Evolutionary conservation across 1,140 invertebrate genomes (phyloP).

Genomic region (Brachionus manjavacas): DNA sequence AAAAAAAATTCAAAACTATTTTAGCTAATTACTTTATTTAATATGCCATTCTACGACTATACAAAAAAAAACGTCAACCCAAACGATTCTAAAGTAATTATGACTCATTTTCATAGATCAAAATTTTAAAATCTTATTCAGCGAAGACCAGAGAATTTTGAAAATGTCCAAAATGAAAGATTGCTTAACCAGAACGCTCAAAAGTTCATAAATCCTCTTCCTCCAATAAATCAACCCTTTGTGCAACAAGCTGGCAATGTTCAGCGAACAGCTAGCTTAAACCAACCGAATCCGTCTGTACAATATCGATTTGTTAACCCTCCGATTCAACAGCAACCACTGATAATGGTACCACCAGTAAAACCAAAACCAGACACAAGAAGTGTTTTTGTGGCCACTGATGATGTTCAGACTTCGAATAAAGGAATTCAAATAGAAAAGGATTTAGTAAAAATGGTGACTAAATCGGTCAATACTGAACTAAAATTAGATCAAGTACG

Average conservation of each 20-base stretch:
- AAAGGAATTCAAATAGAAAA: slow-evolving; percentile 14
- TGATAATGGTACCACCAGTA: not conserved
- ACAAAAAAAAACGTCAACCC: not conserved
- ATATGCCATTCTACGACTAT: slow-evolving; percentile 22
- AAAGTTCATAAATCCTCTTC: not conserved
- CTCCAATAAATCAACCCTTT: not conserved
- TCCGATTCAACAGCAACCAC: not conserved
- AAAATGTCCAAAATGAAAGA: not conserved
- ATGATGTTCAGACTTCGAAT: not conserved
- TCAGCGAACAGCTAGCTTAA: not conserved
- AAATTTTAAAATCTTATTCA: not conserved
- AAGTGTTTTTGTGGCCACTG: not conserved
- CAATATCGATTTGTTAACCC: not conserved
- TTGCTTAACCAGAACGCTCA: not conserved
- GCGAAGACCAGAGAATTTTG: not conserved
- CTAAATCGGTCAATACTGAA: not conserved
- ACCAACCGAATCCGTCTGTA: not conserved
- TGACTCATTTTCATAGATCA: not conserved
- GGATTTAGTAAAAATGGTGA: not conserved
- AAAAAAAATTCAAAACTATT: not conserved
- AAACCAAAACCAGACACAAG: not conserved
- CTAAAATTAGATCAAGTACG: not conserved
- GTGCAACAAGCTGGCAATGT: not conserved
- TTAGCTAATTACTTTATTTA: not conserved
- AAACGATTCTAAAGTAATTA: not conserved